Evolutionary conservation across 2,888 invertebrate species (phyloP).

Genomic region (Temnothorax rugatulus): DNA sequence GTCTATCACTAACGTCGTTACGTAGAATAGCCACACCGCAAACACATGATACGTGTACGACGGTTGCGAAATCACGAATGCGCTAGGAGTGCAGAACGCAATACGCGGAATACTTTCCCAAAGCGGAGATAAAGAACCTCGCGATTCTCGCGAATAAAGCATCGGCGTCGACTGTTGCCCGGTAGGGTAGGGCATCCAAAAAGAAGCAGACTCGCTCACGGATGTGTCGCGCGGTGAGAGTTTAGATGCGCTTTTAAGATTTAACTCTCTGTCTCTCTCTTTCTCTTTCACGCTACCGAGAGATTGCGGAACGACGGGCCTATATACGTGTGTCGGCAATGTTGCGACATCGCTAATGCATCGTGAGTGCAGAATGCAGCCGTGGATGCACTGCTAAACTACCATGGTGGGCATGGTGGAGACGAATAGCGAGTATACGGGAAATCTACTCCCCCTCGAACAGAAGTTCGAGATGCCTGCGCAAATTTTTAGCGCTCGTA

Average conservation of each 20-base stretch:
- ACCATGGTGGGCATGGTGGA: slow-evolving; percentile 33
- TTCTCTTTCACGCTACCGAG: slow-evolving; percentile 43
- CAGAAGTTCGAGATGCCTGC: slow-evolving; percentile 39
- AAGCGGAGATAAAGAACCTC: slow-evolving; percentile 63
- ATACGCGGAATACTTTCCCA: slow-evolving; percentile 65
- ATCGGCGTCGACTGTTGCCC: not conserved
- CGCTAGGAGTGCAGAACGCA: slow-evolving; percentile 70
- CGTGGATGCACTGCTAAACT: slow-evolving; percentile 70
- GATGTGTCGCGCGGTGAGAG: slow-evolving; percentile 46
- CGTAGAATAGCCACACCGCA: slow-evolving; percentile 14
- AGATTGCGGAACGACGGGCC: slow-evolving; percentile 42
- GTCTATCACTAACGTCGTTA: slow-evolving; percentile 51
- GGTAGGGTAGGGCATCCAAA: slow-evolving; percentile 15
- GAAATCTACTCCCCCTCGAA: slow-evolving; percentile 20
- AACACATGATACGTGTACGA: slow-evolving; percentile 33
- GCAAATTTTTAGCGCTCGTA: slow-evolving; percentile 32
- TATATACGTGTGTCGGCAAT: slow-evolving; percentile 45
- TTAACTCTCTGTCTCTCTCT: slow-evolving; percentile 40
- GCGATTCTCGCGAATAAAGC: slow-evolving; percentile 54
- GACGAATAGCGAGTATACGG: slow-evolving; percentile 49
- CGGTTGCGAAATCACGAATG: slow-evolving; percentile 69
- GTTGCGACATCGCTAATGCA: slow-evolving; percentile 75
- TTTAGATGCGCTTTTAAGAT: slow-evolving; percentile 63
- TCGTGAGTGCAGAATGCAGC: slow-evolving; percentile 67
- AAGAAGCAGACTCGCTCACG: slow-evolving; percentile 46